Percentiles rank a stretch among this genome's conserved stretches.
These are phyloP conservation scores for Melinaea marsaeus DNA, from an alignment of 2,888 invertebrate species.

Conservation along the genomic window DNA sequence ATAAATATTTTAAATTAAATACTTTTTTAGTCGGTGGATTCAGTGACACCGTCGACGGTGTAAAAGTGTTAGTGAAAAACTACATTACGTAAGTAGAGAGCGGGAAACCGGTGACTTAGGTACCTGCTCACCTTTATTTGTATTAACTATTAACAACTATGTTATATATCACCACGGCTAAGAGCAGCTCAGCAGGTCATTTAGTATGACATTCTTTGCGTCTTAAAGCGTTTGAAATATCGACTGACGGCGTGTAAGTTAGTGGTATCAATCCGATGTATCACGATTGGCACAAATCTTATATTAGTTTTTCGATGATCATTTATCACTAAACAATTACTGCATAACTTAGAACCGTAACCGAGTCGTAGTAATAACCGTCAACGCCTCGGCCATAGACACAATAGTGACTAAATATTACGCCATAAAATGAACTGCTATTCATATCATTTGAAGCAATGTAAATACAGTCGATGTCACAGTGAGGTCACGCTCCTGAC, in stretches of 20 bases:
- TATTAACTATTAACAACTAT: conserved; percentile 21
- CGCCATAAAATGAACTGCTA: conserved; percentile 6
- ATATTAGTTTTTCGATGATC: conserved; percentile 54
- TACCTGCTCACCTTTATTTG: conserved; percentile 40
- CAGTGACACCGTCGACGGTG: conserved; percentile 46
- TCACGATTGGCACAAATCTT: conserved; percentile 69
- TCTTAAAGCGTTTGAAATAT: conserved; percentile 21
- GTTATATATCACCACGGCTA: conserved; percentile 10
- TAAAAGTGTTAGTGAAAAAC: conserved; percentile 52
- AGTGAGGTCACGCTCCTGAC: conserved; percentile 44
- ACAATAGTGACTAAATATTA: conserved; percentile 12
- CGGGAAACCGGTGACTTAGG: conserved; percentile 54
- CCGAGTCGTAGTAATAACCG: conserved; percentile 23
- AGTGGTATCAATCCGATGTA: conserved; percentile 48
- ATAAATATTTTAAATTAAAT: not conserved
- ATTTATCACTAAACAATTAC: conserved; percentile 53
- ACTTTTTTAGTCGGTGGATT: conserved; percentile 1
- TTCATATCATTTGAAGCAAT: conserved; percentile 2
- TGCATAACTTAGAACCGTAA: conserved; percentile 41
- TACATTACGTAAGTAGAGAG: conserved; percentile 64
- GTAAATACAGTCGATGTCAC: conserved; percentile 15
- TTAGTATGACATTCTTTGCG: conserved; percentile 16
- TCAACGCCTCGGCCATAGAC: conserved; percentile 15
- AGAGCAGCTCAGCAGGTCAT: conserved; percentile 15
- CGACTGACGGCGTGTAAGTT: conserved; percentile 28